phyloP scores from a whole-genome alignment of 2,113 vertebrate genomes.

The Clarias batrachus region DNA sequence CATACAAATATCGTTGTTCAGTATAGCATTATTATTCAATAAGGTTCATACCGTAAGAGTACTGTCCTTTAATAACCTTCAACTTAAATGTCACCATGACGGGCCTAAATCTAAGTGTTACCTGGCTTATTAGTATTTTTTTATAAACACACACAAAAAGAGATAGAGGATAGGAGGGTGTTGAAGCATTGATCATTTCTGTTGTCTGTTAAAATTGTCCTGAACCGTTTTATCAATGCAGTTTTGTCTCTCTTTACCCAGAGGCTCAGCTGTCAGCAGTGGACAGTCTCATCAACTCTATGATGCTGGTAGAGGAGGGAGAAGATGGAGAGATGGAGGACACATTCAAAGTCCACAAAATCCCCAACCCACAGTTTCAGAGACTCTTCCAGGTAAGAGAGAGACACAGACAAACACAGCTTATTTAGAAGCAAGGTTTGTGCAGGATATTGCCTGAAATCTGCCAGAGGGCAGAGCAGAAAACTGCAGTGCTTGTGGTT shows the following conservation, averaged over 20 bases:
- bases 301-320: constrained; percentile 83
- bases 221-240: background rate
- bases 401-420: background rate
- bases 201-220: constrained; percentile 2
- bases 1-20: background rate
- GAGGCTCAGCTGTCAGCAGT: constrained; percentile 82
- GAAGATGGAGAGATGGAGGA: constrained; percentile 77
- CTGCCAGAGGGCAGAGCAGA: background rate
- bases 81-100: background rate
- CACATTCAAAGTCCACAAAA: constrained; percentile 81
- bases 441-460: constrained; percentile 7
- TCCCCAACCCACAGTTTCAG: constrained; percentile 92
- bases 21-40: background rate
- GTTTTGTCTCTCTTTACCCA: constrained; percentile 58
- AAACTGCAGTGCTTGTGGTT: constrained; percentile 22
- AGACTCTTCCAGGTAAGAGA: constrained; percentile 87
- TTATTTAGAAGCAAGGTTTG: background rate
- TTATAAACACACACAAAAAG: background rate
- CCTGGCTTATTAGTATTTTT: background rate
- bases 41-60: background rate
- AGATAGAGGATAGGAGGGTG: background rate
- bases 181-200: background rate
- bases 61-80: background rate
- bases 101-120: background rate
- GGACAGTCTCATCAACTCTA: constrained; percentile 88